phyloP scores from a whole-genome alignment of 2,113 vertebrate species.

The Meleagris gallopavo region DNA sequence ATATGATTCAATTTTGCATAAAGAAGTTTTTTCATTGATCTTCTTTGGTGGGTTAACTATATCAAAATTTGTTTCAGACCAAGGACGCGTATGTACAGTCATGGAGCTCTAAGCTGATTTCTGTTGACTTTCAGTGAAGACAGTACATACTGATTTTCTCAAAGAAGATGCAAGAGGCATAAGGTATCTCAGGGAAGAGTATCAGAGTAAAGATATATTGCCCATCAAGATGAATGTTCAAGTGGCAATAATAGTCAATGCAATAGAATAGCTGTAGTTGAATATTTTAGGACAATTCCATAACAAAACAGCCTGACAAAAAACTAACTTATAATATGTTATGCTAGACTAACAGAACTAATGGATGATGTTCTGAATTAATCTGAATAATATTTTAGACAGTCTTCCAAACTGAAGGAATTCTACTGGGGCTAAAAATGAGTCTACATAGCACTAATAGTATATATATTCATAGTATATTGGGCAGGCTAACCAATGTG shows the following conservation, averaged over 20 bases:
- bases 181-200: not conserved
- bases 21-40: conserved; percentile 60
- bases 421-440: not conserved
- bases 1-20: conserved; percentile 53
- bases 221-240: accelerated
- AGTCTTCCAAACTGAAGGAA: not conserved
- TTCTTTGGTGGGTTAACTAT: conserved; percentile 65
- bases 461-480: not conserved
- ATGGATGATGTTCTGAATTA: not conserved
- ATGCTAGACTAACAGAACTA: not conserved
- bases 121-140: not conserved
- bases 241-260: not conserved
- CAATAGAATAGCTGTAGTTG: not conserved
- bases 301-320: not conserved
- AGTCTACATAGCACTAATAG: not conserved
- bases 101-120: not conserved
- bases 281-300: not conserved
- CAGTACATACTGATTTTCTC: not conserved
- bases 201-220: not conserved
- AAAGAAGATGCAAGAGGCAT: not conserved
- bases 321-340: not conserved
- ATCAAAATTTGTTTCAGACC: conserved; percentile 57
- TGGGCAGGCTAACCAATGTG: not conserved
- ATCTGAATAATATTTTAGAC: not conserved
- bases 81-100: not conserved